Percentiles rank a stretch among this genome's conserved stretches.
phyloP scores from a whole-genome alignment of 2,797 vertebrate species.

The Rhinella marina region DNA sequence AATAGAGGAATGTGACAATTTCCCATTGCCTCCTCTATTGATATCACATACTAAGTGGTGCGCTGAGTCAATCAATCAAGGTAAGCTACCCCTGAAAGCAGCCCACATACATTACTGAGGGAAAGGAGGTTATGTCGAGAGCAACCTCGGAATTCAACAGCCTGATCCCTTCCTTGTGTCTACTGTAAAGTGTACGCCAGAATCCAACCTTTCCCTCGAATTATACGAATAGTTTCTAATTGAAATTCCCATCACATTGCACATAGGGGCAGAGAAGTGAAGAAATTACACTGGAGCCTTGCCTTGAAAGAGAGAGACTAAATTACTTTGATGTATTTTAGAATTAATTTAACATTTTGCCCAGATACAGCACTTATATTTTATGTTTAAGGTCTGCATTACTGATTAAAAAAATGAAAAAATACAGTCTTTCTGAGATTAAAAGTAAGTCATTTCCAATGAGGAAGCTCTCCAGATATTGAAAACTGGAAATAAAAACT shows the following conservation, averaged over 20 bases:
- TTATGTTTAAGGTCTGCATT: constrained; percentile 55
- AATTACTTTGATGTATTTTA: constrained; percentile 62
- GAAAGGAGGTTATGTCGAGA: constrained; percentile 29
- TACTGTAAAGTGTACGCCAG: not conserved
- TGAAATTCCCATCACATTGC: constrained; percentile 47
- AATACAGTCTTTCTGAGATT: constrained; percentile 38
- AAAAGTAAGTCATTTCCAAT: not conserved
- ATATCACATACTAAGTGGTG: constrained; percentile 9
- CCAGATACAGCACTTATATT: constrained; percentile 48
- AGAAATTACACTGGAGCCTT: constrained; percentile 55
- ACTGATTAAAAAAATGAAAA: constrained; percentile 27
- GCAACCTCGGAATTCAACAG: constrained; percentile 11
- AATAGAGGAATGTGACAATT: constrained; percentile 39
- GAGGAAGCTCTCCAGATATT: not conserved
- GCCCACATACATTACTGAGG: constrained; percentile 14
- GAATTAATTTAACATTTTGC: constrained; percentile 60
- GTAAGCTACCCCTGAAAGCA: constrained; percentile 30
- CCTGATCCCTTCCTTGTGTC: constrained; percentile 11
- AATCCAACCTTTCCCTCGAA: constrained; percentile 16
- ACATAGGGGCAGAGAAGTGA: constrained; percentile 53
- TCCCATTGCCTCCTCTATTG: constrained; percentile 31
- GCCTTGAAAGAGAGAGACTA: constrained; percentile 55
- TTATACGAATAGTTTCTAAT: constrained; percentile 29
- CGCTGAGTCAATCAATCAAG: constrained; percentile 41
- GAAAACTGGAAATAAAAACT: not conserved